Percentiles rank a stretch among this genome's conserved stretches.
Conservation (phyloP, 2,797 vertebrate genomes). For the Fistularia tabacaria region DNA sequence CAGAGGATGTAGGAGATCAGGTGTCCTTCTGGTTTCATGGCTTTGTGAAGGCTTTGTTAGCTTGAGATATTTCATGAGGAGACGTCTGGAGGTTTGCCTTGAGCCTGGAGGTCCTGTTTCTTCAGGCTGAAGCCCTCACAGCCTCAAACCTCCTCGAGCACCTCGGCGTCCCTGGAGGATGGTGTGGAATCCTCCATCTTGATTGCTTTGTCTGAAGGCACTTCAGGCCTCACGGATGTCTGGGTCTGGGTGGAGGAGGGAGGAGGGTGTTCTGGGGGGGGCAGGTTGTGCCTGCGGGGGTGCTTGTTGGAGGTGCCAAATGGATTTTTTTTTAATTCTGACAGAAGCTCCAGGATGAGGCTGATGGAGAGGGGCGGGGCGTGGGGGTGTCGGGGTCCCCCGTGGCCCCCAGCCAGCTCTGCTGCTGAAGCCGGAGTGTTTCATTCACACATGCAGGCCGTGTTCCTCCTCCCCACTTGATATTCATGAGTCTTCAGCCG, state of each 20-base stretch:
- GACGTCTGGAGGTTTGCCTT: too few species aligned
- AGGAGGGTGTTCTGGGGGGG: background rate
- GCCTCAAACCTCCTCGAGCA: too few species aligned
- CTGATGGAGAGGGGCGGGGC: constrained; percentile 14
- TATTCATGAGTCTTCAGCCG: constrained; percentile 64
- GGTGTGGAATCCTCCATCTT: too few species aligned
- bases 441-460: constrained; percentile 45
- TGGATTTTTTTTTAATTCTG: constrained; percentile 24
- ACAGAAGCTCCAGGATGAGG: constrained; percentile 15
- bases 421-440: constrained; percentile 46
- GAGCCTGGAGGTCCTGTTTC: too few species aligned
- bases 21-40: too few species aligned
- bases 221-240: constrained; percentile 1
- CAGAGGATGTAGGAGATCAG: too few species aligned
- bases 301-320: constrained; percentile 29
- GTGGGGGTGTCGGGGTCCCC: constrained; percentile 20
- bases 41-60: too few species aligned
- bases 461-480: constrained; percentile 51
- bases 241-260: constrained; percentile 24
- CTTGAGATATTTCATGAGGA: too few species aligned
- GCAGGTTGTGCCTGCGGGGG: constrained; percentile 29
- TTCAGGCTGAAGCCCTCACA: too few species aligned
- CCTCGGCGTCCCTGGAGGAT: too few species aligned
- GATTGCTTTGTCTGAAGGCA: background rate
- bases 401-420: constrained; percentile 49